Base-by-base conservation (phyloP, 2,888 invertebrate genomes). In the Morinoia aosen region DNA sequence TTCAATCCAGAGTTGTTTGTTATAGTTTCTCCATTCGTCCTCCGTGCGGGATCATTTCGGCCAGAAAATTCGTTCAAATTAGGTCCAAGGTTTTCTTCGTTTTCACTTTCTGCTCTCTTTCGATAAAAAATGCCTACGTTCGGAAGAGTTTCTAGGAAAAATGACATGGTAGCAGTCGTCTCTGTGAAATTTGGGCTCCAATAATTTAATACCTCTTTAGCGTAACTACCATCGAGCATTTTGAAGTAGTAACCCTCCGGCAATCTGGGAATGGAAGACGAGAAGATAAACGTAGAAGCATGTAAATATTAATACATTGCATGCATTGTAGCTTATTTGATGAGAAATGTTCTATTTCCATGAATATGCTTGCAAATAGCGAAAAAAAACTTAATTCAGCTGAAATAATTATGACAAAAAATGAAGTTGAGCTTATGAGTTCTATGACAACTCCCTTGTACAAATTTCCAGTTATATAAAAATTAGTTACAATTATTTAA, bases 211-310 rank as follows among this genome's bases (percentile, higher is more conserved):
- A 39, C 58, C 33, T 93, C 58, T 4, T 56, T 57, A 25, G 48
- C 57, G 93, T 25, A 33, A 93, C 8, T 57, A 10, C 48, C 93
- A 57, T 93, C 57, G 33, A 93, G 93, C n/a, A 11, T 93, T 12
- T 48, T 48, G 93, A 57, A 93, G 93, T 57, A 56, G n/a, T 93
- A 93, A 33, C 93, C 93, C 16, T 57, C 33, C 33, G 93, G 93
- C 48, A 93, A 57, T 57, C 93, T 93, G 90, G 14, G 10, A 40
- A 90, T 39, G 40, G 11, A 39, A 93, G 93, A 33, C 56, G 14
- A 93, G 39, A 90, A 14, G 39, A 11, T 11, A 33, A 25, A 88
- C 39, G 61, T 61, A 61, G 12, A 25, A 33, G 33, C 8, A 88
- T 88, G 12, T 88, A 39, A 1, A 88, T 48, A 2, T 4, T 48